These are phyloP conservation scores for Cavia aperea DNA, from an alignment of 2,113 vertebrate genomes.

Conservation along the genomic window DNA sequence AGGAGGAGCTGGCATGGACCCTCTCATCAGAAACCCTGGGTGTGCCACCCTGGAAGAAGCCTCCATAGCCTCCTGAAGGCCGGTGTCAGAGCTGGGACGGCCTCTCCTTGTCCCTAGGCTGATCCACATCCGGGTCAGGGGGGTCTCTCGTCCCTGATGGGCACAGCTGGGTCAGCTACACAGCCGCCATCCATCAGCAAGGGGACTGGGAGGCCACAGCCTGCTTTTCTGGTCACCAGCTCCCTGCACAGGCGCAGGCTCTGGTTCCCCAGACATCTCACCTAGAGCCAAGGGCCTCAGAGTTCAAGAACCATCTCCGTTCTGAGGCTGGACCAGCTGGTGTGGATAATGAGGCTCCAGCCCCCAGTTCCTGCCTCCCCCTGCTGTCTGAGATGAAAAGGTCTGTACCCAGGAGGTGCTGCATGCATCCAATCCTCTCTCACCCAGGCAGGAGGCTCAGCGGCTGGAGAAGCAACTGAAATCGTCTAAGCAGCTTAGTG, in stretches of 20 bases:
- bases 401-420: neutral
- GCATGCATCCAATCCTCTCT: neutral
- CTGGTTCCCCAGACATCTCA: neutral
- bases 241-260: neutral
- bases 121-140: neutral
- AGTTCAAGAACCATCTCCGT: neutral
- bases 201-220: neutral
- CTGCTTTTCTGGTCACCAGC: neutral
- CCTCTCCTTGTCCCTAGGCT: neutral
- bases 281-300: rapidly evolving
- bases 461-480: neutral
- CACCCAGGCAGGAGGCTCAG: neutral
- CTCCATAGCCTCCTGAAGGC: neutral
- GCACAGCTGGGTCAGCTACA: neutral
- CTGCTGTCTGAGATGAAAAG: neutral
- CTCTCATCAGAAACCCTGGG: neutral
- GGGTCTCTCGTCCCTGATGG: neutral
- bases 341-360: neutral
- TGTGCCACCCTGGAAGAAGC: neutral
- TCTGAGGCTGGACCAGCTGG: neutral
- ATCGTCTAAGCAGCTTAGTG: slow-evolving; percentile 29
- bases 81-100: neutral
- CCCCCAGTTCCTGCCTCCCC: neutral
- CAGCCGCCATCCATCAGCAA: neutral
- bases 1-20: neutral